Conservation (phyloP, 2,113 vertebrate species). For the Capreolus pygargus region DNA sequence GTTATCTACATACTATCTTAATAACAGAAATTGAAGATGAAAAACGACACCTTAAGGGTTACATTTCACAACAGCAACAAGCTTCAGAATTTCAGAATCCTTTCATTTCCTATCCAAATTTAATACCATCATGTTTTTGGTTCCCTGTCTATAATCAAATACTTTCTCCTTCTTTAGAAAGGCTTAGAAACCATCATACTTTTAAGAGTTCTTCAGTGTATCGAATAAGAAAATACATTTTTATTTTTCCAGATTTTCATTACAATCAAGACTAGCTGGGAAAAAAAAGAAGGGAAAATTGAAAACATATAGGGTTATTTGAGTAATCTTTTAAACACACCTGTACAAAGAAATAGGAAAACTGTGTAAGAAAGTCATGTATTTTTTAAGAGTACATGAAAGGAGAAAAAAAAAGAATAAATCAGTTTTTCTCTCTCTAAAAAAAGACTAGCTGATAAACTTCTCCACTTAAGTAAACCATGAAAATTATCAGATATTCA, state of each 20-base stretch:
- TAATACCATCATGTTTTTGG: not conserved
- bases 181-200: not conserved
- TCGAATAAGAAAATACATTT: not conserved
- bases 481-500: not conserved
- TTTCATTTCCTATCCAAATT: not conserved
- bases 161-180: conserved; percentile 10
- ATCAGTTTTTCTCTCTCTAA: not conserved
- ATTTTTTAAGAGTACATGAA: not conserved
- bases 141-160: not conserved
- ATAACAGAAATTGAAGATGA: conserved; percentile 30
- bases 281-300: not conserved
- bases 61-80: not conserved
- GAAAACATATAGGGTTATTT: not conserved
- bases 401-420: not conserved
- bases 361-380: not conserved
- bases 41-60: conserved; percentile 10
- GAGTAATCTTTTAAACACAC: conserved; percentile 13
- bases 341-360: not conserved
- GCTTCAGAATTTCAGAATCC: conserved; percentile 27
- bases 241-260: conserved; percentile 35
- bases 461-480: conserved; percentile 10
- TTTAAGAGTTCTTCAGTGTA: not conserved
- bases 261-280: not conserved
- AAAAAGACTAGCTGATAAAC: not conserved
- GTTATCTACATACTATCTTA: conserved; percentile 20